A percentile compares a stretch with the other conserved stretches of the same genome.
These are phyloP conservation scores for Australoheros scitulus DNA, from an alignment of 2,113 vertebrate genomes.

Conservation along the genomic window DNA sequence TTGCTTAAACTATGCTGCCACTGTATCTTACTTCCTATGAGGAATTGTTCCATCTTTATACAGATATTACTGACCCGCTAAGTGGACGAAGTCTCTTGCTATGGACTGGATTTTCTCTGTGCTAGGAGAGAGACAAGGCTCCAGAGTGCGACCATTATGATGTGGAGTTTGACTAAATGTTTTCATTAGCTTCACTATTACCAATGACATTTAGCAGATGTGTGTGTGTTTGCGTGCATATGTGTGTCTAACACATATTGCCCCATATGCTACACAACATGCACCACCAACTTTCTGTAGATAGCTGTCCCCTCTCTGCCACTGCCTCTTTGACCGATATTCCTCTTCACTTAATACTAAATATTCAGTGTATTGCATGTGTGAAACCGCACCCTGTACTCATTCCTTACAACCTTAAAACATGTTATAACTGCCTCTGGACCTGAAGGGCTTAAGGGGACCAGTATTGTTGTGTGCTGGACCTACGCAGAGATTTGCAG, in stretches of 20 bases:
- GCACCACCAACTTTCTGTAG: background rate
- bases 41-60: background rate
- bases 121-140: background rate
- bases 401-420: conserved; percentile 1
- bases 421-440: conserved; percentile 7
- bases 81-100: background rate
- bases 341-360: conserved; percentile 6
- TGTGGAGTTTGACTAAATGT: conserved; percentile 4
- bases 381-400: background rate
- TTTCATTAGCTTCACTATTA: background rate
- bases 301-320: background rate
- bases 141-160: background rate
- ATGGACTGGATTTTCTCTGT: background rate
- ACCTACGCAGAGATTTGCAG: background rate
- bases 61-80: background rate
- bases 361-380: background rate
- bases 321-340: background rate
- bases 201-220: background rate
- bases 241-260: background rate
- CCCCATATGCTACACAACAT: background rate
- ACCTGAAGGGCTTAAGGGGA: background rate
- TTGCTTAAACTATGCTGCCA: background rate
- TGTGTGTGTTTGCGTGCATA: no score
- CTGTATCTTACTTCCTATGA: background rate
- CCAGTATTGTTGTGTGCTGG: background rate